A percentile compares a stretch with the other conserved stretches of the same genome.
These are phyloP conservation scores for Budorcas taxicolor DNA, from an alignment of 2,113 vertebrate species.

Conservation along the genomic window DNA sequence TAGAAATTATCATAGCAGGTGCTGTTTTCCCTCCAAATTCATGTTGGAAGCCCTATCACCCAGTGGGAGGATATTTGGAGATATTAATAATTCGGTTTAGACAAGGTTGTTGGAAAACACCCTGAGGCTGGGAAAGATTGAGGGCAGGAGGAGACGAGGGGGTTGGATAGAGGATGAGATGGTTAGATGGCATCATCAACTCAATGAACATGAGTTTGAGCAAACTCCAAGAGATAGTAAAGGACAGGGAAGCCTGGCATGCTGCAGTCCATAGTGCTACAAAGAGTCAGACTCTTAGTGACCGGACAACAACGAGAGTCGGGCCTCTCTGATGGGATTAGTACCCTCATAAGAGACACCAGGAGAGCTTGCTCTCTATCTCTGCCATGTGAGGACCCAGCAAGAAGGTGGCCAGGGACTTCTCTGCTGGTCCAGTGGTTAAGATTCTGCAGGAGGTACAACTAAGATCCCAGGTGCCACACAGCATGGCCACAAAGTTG, in stretches of 20 bases:
- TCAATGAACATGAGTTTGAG: neutral
- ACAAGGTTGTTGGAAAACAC: neutral
- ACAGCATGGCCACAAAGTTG: neutral
- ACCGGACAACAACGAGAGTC: neutral
- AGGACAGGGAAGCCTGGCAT: neutral
- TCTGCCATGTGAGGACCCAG: neutral
- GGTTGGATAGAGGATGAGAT: neutral
- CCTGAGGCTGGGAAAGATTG: neutral
- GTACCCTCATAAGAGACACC: neutral
- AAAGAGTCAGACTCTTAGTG: neutral
- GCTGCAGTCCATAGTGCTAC: neutral
- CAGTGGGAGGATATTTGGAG: neutral
- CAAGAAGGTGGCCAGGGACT: neutral
- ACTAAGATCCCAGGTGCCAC: neutral
- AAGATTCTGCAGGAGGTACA: neutral
- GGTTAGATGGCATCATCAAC: neutral
- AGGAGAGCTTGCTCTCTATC: neutral
- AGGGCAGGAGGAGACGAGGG: accelerated
- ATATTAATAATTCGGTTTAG: neutral
- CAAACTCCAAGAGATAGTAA: neutral
- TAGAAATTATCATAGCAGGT: neutral
- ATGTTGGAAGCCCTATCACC: neutral
- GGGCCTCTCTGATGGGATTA: neutral
- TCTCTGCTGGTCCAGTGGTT: neutral
- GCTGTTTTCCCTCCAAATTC: neutral